Base-by-base conservation (phyloP, 2,888 invertebrate species). In the Maniola hyperantus region DNA sequence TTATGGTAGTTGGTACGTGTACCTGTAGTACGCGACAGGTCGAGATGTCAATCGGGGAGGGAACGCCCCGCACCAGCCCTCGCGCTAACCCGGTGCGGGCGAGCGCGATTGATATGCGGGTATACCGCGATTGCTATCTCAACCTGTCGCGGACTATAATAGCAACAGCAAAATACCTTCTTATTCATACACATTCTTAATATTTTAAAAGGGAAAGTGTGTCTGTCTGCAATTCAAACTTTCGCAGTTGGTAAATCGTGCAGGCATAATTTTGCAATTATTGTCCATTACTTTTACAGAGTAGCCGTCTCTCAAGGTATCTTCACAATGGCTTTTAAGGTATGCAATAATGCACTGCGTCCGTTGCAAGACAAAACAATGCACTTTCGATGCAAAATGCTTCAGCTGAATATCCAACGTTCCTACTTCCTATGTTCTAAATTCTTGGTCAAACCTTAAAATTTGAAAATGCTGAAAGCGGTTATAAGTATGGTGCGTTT, bases 321-420 rank as follows among this genome's bases (percentile, higher is more conserved):
- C 33, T 53, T 48, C 18, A 18, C 15, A 48, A 48, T 18, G 18
- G 48, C 20, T 11, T 51, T 26, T 51, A 51, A 10, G 26, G 50
- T 15, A 54, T 54, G n/a, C 54, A 54, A 54, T 54, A 54, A 54
- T 54, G 54, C 15, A 34, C 34, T 10, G 15, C 5, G 15, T 15
- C 36, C 54, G 34, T 34, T 15, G n/a, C 15, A 36, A 6, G 8
- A 15, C 54, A 36, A 36, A 54, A 54, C 34, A 34, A 54, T 54
- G 34, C 15, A 4, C 15, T 34, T 15, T 34, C 54, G 15, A 26
- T 54, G 34, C 15, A 34, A 34, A 34, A 15, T 11, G 57, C 57
- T 42, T 42, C 20, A 34, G 10, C 39, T 57, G 20, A 20, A 39
- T 39, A 20, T 57, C 57, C 13, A 20, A 10, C 42, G 11, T 42